A percentile compares a stretch with the other conserved stretches of the same genome.
Conservation (phyloP, 2,888 invertebrate species). For the Nymphalis urticae region DNA sequence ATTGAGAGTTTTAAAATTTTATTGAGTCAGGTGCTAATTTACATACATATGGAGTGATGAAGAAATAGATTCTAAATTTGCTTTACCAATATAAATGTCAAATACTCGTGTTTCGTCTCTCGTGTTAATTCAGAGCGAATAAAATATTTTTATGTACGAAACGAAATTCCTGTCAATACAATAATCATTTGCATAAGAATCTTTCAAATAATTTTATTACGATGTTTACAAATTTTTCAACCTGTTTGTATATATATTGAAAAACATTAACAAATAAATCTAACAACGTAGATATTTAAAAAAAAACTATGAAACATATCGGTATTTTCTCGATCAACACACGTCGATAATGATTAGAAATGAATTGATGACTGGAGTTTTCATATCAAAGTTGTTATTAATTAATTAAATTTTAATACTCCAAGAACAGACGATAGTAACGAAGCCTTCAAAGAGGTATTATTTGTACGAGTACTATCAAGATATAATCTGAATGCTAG, state of each 20-base stretch:
- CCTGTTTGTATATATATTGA: too few species aligned
- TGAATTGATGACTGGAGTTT: too few species aligned
- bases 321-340: too few species aligned
- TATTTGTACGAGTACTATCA: slow-evolving; percentile 50
- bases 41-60: slow-evolving; percentile 33
- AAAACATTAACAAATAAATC: too few species aligned
- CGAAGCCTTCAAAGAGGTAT: slow-evolving; percentile 28
- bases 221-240: not conserved
- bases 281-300: too few species aligned
- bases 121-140: not conserved
- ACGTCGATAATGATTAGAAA: too few species aligned
- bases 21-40: slow-evolving; percentile 31
- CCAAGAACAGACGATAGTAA: not conserved
- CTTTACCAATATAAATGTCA: slow-evolving; percentile 39
- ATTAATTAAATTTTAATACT: slow-evolving; percentile 13
- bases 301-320: too few species aligned
- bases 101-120: slow-evolving; percentile 10
- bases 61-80: slow-evolving; percentile 32
- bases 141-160: slow-evolving; percentile 11
- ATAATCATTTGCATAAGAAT: not conserved
- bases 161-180: not conserved
- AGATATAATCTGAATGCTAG: slow-evolving; percentile 46
- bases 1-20: slow-evolving; percentile 23
- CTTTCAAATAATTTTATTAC: not conserved
- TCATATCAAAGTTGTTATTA: not conserved